Base-by-base conservation (phyloP, 2,113 vertebrate species). In the Ceyx cyanopectus region DNA sequence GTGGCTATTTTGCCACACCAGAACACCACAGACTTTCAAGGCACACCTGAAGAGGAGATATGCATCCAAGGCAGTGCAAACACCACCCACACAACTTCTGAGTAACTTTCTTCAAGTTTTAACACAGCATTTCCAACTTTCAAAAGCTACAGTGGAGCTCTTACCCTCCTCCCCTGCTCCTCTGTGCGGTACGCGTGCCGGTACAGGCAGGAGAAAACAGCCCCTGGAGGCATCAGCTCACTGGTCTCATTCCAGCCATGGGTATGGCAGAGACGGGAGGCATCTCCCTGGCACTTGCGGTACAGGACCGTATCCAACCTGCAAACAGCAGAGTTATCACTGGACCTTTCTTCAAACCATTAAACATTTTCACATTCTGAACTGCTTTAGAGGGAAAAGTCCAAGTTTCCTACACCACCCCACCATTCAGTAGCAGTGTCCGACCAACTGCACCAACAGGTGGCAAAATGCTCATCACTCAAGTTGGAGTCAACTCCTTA, bases 211-310 rank as follows among this genome's bases (percentile, higher is more conserved):
- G 99, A 99, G 96, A 99, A 99, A 27, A 99, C 97, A 19, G 99
- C 99, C 32, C 99, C 99, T 0, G 98, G 97, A 4, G 99, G 99
- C 98, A 99, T 99, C 70, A 98, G 96, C 95, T 99, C 99, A 10
- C 98, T 99, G 2, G 99, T 99, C 93, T 99, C 99, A 13, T 99
- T 99, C 99, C 99, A 99, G 85, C 98, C 98, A 0, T 98, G 98
- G 6, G 99, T 99, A 95, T 99, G 98, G 93, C 99, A 99, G 70
- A 99, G 98, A 0, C 99, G 98, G 6, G 98, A 98, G 2, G 99
- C 99, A 24, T 99, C 99, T 41, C 99, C 99, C 95, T 99, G 99
- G 90, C 99, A 99, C 95, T 99, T 99, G 48, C 98, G 98, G 78
- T 99, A 99, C 23, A 99, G 98, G 93, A 99, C 97, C 2, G 99